Conservation (phyloP, 2,888 invertebrate species). For the Lacanobia oleracea region DNA sequence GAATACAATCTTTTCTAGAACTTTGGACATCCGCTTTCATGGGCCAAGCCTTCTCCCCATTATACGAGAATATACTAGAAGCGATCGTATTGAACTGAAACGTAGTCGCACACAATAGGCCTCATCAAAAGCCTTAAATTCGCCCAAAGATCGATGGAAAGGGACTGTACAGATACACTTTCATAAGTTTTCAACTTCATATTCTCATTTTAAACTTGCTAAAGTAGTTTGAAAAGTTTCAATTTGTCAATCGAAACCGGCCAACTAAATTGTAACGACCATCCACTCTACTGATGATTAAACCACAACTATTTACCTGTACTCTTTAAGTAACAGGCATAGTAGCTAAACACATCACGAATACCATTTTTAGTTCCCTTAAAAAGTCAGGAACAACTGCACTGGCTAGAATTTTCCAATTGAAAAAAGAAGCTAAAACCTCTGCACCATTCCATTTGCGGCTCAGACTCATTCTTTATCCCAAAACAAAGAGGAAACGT, state of each 20-base stretch:
- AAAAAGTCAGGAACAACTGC: slow-evolving; percentile 7
- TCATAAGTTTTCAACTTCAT: too few relatives aligned
- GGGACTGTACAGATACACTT: too few relatives aligned
- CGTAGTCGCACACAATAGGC: too few relatives aligned
- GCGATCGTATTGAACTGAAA: too few relatives aligned
- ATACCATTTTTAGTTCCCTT: background rate
- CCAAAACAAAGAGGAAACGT: slow-evolving; percentile 52
- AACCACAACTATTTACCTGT: background rate
- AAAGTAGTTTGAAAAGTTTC: too few relatives aligned
- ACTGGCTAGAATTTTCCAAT: slow-evolving; percentile 13
- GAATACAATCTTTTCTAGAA: slow-evolving; percentile 7
- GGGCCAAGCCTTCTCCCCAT: background rate
- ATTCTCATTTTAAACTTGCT: too few relatives aligned
- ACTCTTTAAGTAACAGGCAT: background rate
- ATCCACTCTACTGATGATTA: background rate
- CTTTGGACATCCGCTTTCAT: background rate
- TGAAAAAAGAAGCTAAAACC: slow-evolving; percentile 47
- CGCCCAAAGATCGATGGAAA: too few relatives aligned
- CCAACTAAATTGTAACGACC: background rate
- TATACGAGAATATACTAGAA: background rate
- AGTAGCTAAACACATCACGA: background rate
- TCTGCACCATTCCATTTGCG: slow-evolving; percentile 49
- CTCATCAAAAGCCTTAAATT: too few relatives aligned
- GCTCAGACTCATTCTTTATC: slow-evolving; percentile 39
- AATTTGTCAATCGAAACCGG: background rate